These are phyloP conservation scores for Protosalanx chinensis DNA, from an alignment of 2,797 vertebrate species.

Conservation along the genomic window DNA sequence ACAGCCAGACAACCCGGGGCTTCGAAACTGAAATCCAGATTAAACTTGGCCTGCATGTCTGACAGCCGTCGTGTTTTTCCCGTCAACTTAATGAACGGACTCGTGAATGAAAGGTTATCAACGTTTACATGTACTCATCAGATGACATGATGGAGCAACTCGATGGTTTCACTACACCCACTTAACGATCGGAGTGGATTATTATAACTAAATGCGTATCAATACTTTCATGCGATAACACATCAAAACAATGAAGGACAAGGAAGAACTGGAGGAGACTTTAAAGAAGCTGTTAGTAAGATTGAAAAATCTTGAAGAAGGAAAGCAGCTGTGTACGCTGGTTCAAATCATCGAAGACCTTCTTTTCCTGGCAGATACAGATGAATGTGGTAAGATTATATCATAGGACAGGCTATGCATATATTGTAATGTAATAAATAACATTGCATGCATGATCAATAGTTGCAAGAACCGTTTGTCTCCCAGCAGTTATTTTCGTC, in stretches of 20 bases:
- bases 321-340: constrained; percentile 78
- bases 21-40: background rate
- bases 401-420: background rate
- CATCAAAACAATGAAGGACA: constrained; percentile 63
- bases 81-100: background rate
- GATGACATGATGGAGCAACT: constrained; percentile 7
- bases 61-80: constrained; percentile 15
- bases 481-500: background rate
- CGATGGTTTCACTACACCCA: background rate
- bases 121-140: too few species aligned
- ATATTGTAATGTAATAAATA: too few species aligned
- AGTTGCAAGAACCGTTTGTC: background rate
- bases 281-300: constrained; percentile 86
- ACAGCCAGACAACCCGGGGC: constrained; percentile 32
- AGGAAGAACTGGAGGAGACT: constrained; percentile 70
- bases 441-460: background rate
- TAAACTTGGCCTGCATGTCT: constrained; percentile 37
- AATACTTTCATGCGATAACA: constrained; percentile 7
- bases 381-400: constrained; percentile 76
- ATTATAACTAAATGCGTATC: constrained; percentile 32
- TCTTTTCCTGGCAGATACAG: constrained; percentile 76
- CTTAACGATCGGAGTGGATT: constrained; percentile 5
- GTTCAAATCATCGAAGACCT: constrained; percentile 88
- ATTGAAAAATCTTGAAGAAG: constrained; percentile 79
- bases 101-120: background rate